Evolutionary conservation across 2,888 invertebrate genomes (phyloP).

Genomic region (Abrostola tripartita): DNA sequence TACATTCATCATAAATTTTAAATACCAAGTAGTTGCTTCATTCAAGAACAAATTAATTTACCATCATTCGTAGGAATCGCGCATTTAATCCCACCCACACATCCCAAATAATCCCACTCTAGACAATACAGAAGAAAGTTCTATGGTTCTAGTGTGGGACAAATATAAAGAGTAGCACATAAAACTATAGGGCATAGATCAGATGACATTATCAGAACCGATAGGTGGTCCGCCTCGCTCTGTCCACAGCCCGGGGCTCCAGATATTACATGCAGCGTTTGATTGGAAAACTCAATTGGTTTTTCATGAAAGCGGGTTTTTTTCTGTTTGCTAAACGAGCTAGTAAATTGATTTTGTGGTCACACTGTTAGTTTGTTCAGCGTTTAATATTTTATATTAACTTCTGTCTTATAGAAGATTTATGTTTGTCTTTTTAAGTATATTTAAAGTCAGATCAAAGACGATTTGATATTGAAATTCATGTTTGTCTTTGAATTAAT

Average conservation of each 20-base stretch:
- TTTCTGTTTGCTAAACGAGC: constrained; percentile 31
- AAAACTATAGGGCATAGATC: constrained; percentile 11
- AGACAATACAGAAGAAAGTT: too few relatives aligned
- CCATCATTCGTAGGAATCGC: too few relatives aligned
- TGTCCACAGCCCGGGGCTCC: constrained; percentile 28
- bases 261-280: constrained; percentile 53
- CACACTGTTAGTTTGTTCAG: constrained; percentile 12
- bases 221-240: constrained; percentile 17
- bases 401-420: not conserved
- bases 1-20: too few relatives aligned
- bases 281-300: constrained; percentile 54
- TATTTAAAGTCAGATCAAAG: constrained; percentile 12
- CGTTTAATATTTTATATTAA: constrained; percentile 18
- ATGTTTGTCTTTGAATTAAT: not conserved
- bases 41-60: too few relatives aligned
- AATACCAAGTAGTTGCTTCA: too few relatives aligned
- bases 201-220: constrained; percentile 30
- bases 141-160: too few relatives aligned
- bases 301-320: constrained; percentile 40
- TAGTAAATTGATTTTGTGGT: constrained; percentile 41
- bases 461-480: constrained; percentile 33
- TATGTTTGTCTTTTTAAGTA: not conserved
- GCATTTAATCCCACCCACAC: too few relatives aligned
- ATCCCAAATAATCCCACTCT: too few relatives aligned
- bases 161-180: too few relatives aligned